Base-by-base conservation (phyloP, 2,888 invertebrate genomes). In the Agrochola circellaris region DNA sequence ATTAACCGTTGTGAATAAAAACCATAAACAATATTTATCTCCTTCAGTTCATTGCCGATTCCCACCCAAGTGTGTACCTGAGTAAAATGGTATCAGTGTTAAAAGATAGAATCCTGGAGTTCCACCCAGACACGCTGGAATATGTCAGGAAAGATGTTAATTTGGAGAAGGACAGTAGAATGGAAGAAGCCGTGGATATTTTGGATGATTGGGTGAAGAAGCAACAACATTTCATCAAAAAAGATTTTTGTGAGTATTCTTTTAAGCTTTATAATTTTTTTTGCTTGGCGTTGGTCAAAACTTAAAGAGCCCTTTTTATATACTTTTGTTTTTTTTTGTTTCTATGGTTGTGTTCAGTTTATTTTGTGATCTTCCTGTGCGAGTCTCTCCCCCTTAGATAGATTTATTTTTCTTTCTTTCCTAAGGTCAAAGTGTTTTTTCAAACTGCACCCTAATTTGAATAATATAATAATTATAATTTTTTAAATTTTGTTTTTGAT, bases 151-250 rank as follows among this genome's bases (percentile, higher is more conserved):
- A 87, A 34, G 73, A 86, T 9, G 84, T 89, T 7, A 89, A 90
- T 77, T 79, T 92, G 58, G 89, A 90, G 13, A 85, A 87, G 20
- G 87, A 87, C 0, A 87, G 87, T n/a, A 85, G 88, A 73, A 87
- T 93, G 64, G 85, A 91, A 8, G 90, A 91, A 69, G 90, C 92
- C 0, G 81, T 94, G 5, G 87, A 89, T 42, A 85, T 93, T 23
- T 79, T 93, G 30, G 91, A 89, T 4, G 87, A 89, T 7, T 93
- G 93, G 93, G 75, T 91, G 2, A 88, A 90, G 51, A 90, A 90
- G 58, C 92, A 93, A 61, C 71, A 82, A 0, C 93, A 93, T 87
- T 90, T 92, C 13, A 64, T 77, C 0, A 92, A 90, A 48, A 93
- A 89, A 58, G 89, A 92, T 71, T 91, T 90, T 73, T 76, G 93